phyloP scores from a whole-genome alignment of 2,113 vertebrate species.

The Petroica traversi region DNA sequence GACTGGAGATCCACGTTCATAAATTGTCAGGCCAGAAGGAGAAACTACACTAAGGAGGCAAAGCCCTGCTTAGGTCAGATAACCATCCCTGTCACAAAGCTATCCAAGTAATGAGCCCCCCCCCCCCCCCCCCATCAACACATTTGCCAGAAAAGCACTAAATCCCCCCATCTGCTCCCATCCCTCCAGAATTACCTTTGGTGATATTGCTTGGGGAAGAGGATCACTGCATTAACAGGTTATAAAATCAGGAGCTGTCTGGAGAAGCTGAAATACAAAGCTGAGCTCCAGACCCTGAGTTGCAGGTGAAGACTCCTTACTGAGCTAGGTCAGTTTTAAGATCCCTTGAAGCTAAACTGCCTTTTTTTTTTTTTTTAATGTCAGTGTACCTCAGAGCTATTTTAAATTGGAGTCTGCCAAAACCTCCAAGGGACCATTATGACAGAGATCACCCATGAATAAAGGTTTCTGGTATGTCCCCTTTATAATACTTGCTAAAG shows the following conservation, averaged over 20 bases:
- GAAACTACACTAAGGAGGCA: not conserved
- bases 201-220: not conserved
- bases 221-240: not conserved
- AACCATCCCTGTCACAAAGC: not conserved
- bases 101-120: not conserved
- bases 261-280: not conserved
- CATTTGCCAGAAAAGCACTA: not conserved
- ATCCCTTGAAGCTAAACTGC: not conserved
- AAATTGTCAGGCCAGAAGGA: not conserved
- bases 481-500: not conserved
- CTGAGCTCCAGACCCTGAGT: not conserved
- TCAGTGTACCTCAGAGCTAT: not conserved
- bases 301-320: not conserved
- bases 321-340: not conserved
- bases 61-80: not conserved
- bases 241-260: not conserved
- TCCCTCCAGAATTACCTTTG: not conserved
- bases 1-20: not conserved
- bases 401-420: slow-evolving; percentile 1
- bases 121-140: not conserved
- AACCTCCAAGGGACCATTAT: not conserved
- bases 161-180: not conserved
- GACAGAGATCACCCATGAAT: slow-evolving; percentile 22
- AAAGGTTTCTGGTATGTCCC: not conserved
- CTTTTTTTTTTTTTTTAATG: not conserved